Conservation (phyloP, 1,140 invertebrate species). For the Ceratina calcarata region DNA sequence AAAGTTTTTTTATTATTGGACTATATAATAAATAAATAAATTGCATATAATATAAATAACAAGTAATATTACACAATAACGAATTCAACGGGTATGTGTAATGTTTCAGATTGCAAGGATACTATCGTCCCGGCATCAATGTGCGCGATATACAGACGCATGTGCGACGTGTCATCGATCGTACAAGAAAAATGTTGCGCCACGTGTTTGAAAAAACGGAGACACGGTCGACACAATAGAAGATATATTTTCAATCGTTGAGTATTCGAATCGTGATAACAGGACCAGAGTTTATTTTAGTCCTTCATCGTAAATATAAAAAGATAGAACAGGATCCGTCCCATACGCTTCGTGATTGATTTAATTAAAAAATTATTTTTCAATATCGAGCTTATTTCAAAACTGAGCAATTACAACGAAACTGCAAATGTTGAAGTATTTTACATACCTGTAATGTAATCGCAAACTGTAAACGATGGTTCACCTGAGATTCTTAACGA, state of each 20-base stretch:
- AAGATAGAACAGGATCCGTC: slow-evolving; percentile 27
- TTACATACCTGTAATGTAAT: slow-evolving; percentile 5
- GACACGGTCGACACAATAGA: slow-evolving; percentile 69
- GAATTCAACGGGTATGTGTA: too few species aligned
- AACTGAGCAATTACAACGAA: not conserved
- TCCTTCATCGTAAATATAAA: not conserved
- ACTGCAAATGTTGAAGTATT: not conserved
- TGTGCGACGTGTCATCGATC: slow-evolving; percentile 69
- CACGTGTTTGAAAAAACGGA: slow-evolving; percentile 69
- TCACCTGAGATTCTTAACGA: not conserved
- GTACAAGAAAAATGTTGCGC: slow-evolving; percentile 73
- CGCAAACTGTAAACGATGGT: not conserved
- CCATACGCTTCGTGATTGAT: not conserved
- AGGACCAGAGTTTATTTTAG: too few species aligned
- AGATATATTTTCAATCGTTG: slow-evolving; percentile 58
- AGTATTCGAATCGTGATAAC: not conserved
- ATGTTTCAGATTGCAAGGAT: slow-evolving; percentile 69
- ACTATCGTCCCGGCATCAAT: slow-evolving; percentile 62
- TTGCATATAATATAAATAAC: too few species aligned
- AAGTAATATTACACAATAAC: too few species aligned
- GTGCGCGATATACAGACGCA: slow-evolving; percentile 67
- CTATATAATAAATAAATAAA: too few species aligned
- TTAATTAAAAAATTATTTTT: not conserved
- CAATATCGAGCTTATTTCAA: not conserved
- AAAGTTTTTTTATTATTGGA: too few species aligned